These are phyloP conservation scores for Hylaeus volcanicus DNA, from an alignment of 1,140 invertebrate genomes.

Conservation along the genomic window DNA sequence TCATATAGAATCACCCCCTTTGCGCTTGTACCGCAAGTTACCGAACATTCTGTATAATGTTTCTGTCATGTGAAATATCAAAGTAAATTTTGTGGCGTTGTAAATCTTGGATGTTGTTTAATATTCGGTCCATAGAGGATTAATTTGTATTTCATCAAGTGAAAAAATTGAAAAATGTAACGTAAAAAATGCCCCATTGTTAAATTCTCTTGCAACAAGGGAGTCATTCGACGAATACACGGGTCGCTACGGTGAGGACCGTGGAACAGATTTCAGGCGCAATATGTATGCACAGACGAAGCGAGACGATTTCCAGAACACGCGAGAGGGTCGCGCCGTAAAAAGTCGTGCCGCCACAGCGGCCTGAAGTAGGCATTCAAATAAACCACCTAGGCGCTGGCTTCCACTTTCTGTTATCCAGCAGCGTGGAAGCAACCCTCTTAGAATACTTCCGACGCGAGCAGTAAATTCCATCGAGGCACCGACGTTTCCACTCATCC, in stretches of 20 bases:
- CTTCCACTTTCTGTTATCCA: slow-evolving; percentile 71
- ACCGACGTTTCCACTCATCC: slow-evolving; percentile 60
- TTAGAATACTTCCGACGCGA: slow-evolving; percentile 72
- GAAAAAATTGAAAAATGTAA: too few species aligned
- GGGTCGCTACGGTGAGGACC: not conserved
- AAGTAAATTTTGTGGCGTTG: too few species aligned
- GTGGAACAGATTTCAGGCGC: not conserved
- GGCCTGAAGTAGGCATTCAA: slow-evolving; percentile 73
- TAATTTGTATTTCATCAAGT: too few species aligned
- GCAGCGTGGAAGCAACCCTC: slow-evolving; percentile 74
- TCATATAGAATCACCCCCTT: too few species aligned
- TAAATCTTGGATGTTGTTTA: too few species aligned
- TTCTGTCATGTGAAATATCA: too few species aligned
- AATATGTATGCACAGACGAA: slow-evolving; percentile 35
- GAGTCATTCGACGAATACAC: not conserved
- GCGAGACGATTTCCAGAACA: slow-evolving; percentile 48
- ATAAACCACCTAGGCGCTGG: slow-evolving; percentile 74
- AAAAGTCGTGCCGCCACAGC: slow-evolving; percentile 44
- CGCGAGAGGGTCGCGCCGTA: slow-evolving; percentile 41
- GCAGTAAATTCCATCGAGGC: slow-evolving; percentile 72
- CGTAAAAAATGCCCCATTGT: too few species aligned
- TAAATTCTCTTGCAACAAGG: too few species aligned
- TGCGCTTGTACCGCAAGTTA: too few species aligned
- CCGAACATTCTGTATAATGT: too few species aligned
- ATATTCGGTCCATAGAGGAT: too few species aligned